A percentile compares a stretch with the other conserved stretches of the same genome.
Conservation (phyloP, 2,113 vertebrate species). For the Pseudopipra pipra region DNA sequence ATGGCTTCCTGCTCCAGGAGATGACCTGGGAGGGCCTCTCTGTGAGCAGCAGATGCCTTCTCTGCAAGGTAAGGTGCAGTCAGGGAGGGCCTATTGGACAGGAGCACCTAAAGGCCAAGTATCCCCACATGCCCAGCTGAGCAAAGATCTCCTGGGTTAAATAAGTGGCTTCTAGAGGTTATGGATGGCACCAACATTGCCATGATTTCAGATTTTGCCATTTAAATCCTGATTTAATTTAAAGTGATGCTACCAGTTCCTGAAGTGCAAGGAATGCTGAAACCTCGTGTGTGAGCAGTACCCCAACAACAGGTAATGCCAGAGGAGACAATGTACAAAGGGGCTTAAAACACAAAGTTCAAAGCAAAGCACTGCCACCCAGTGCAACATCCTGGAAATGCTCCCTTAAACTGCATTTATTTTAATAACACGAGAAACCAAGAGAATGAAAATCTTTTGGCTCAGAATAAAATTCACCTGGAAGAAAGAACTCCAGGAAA, state of each 20-base stretch:
- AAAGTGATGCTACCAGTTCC: neutral
- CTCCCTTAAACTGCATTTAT: neutral
- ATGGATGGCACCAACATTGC: neutral
- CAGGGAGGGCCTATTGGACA: constrained; percentile 74
- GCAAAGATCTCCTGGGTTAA: neutral
- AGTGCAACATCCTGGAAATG: neutral
- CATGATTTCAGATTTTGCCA: neutral
- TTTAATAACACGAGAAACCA: neutral
- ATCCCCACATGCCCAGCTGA: neutral
- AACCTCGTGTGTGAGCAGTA: neutral
- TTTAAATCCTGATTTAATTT: no score
- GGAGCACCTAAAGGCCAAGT: constrained; percentile 20
- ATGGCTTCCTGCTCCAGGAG: constrained; percentile 71
- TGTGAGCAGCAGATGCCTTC: constrained; percentile 74
- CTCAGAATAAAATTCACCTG: neutral
- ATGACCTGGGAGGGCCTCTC: constrained; percentile 71
- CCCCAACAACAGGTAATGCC: neutral
- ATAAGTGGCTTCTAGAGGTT: neutral
- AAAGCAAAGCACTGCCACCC: constrained; percentile 28
- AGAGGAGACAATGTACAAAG: neutral
- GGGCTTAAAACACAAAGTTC: neutral
- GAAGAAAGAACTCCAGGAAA: neutral
- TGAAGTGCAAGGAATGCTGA: neutral
- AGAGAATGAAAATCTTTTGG: neutral
- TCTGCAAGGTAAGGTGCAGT: constrained; percentile 82